These are phyloP conservation scores for Drosophila tanythrix DNA, from an alignment of 2,888 invertebrate species.

Conservation along the genomic window DNA sequence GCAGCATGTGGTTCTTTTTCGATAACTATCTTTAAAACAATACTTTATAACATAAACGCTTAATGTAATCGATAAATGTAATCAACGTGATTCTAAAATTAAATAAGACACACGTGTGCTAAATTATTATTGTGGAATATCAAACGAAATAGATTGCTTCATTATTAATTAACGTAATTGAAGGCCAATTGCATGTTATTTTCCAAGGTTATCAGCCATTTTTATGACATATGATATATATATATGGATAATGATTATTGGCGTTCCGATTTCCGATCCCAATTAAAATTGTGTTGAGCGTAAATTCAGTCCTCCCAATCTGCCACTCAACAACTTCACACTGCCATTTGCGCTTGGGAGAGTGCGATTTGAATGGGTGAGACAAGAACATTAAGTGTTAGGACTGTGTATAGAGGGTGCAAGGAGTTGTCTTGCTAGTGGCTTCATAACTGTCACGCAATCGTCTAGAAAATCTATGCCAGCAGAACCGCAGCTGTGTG, in stretches of 20 bases:
- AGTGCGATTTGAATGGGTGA: conserved; percentile 3
- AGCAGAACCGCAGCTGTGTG: conserved; percentile 26
- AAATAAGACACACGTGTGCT: neutral
- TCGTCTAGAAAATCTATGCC: conserved; percentile 40
- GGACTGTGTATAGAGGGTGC: neutral
- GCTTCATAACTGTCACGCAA: conserved; percentile 68
- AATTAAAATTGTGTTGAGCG: conserved; percentile 1
- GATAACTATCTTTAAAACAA: neutral
- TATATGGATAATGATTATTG: neutral
- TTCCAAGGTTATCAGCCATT: neutral
- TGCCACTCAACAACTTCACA: conserved; percentile 29
- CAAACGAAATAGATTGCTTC: neutral
- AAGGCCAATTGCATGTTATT: neutral
- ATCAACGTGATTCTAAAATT: neutral
- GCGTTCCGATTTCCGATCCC: neutral
- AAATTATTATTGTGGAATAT: neutral
- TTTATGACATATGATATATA: neutral
- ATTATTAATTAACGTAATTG: neutral
- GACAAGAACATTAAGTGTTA: neutral
- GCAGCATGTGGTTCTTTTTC: no score
- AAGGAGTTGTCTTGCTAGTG: neutral
- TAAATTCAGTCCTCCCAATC: neutral
- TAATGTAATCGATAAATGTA: neutral
- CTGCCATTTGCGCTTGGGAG: conserved; percentile 44
- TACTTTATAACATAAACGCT: neutral